These are phyloP conservation scores for Pseudomyrmex pallidus DNA, from an alignment of 1,140 invertebrate species.

Conservation along the genomic window DNA sequence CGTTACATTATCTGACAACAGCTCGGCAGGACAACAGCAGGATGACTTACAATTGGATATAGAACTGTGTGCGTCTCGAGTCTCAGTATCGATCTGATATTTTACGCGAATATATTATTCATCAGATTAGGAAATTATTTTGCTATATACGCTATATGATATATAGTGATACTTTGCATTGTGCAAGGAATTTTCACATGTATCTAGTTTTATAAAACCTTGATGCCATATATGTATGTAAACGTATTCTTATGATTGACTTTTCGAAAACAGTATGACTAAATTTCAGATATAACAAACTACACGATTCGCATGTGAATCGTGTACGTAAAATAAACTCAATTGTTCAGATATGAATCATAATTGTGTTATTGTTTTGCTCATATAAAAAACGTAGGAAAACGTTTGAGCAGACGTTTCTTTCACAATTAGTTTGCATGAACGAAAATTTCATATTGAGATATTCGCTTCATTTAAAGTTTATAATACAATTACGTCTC, in stretches of 20 bases:
- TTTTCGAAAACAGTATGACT: neutral
- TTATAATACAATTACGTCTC: no score
- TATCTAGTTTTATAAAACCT: no score
- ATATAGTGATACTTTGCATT: neutral
- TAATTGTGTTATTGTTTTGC: conserved; percentile 52
- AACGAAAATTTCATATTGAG: neutral
- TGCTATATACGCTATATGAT: neutral
- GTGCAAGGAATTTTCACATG: no score
- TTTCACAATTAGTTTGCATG: neutral
- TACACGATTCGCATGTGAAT: conserved; percentile 16
- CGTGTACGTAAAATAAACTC: conserved; percentile 41
- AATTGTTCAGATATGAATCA: conserved; percentile 59
- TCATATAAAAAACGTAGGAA: conserved; percentile 46
- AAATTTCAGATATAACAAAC: neutral
- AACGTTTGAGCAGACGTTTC: neutral
- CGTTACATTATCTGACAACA: neutral
- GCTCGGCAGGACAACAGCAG: neutral
- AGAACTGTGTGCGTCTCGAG: neutral
- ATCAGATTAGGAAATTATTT: conserved; percentile 13
- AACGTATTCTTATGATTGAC: neutral
- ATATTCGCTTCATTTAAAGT: neutral
- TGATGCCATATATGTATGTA: no score
- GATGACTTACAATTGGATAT: neutral
- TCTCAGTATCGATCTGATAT: conserved; percentile 10
- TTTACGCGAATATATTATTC: neutral